Conservation (phyloP, 2,113 vertebrate species). For the Coregonus clupeaformis region DNA sequence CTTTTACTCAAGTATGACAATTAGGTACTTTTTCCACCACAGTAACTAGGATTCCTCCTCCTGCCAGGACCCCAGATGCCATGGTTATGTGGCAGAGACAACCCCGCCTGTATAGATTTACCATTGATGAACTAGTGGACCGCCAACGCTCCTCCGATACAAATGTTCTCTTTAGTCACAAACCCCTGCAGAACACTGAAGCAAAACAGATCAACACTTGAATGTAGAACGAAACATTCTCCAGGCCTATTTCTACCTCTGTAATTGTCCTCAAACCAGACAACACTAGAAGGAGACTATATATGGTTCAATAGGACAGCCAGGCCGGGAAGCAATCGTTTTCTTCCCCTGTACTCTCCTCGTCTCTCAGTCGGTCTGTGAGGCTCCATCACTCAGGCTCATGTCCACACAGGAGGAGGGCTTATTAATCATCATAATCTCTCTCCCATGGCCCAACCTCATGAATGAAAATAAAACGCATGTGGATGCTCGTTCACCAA, state of each 20-base stretch:
- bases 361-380: constrained; percentile 20
- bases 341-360: constrained; percentile 29
- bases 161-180: background rate
- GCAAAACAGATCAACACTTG: constrained; percentile 1
- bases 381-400: constrained; percentile 53
- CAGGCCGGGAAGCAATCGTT: constrained; percentile 24
- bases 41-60: background rate
- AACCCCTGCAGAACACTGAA: background rate
- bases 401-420: constrained; percentile 17
- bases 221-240: constrained; percentile 17
- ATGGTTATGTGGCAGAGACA: background rate
- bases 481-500: background rate
- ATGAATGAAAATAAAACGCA: constrained; percentile 48
- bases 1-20: too few relatives aligned
- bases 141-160: too few relatives aligned
- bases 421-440: constrained; percentile 53
- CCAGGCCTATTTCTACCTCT: constrained; percentile 29
- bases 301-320: constrained; percentile 4
- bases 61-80: background rate
- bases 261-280: constrained; percentile 12
- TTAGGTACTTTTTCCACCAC: too few relatives aligned
- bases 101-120: background rate
- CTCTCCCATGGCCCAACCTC: constrained; percentile 33
- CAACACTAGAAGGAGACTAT: background rate
- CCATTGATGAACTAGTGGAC: background rate